Base-by-base conservation (phyloP, 2,113 vertebrate species). In the Microcebus ravelobensis region DNA sequence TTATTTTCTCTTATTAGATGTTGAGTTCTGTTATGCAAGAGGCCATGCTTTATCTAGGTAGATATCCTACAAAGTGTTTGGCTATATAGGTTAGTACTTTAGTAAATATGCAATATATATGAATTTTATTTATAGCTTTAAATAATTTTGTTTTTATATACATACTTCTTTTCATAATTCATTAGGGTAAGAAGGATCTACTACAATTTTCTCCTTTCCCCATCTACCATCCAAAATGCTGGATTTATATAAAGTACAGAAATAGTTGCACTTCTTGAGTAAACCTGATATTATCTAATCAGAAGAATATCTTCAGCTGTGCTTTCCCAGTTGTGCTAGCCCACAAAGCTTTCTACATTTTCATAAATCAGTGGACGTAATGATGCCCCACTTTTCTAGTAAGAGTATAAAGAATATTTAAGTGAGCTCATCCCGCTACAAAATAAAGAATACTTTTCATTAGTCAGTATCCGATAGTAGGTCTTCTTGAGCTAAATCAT, bases 41-140 rank as follows among this genome's bases (percentile, higher is more conserved):
- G 12, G 18, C 20, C 50, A 88, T 25, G 21, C 7, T 79, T 85
- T 91, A 68, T 88, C 36, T 80, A 87, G 7, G 34, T 85, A 81
- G 10, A 17, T 63, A 87, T 65, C 67, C 39, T 74, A 81, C 3
- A 52, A 39, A 39, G 18, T 73, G 2, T 83, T 48, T 86, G 31
- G 68, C 2, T 48, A 93, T 91, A 86, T 11, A 85, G 29, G 48
- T 61, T 86, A 86, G 29, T 63, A 34, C 15, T n/a, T 68, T 31
- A 94, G 89, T 85, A 91, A 94, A 82, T 15, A 93, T 70, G 84
- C 9, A 76, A 57, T 29, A 90, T 61, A 82, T 31, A 91, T 2
- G 55, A 83, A 95, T 59, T 82, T 76, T 92, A 76, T 36, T 45
- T 95, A 73, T 50, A 84, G 9, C 23, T 63, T 81, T 92, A 29